phyloP scores from a whole-genome alignment of 2,888 invertebrate genomes.

The Hipparchia semele region DNA sequence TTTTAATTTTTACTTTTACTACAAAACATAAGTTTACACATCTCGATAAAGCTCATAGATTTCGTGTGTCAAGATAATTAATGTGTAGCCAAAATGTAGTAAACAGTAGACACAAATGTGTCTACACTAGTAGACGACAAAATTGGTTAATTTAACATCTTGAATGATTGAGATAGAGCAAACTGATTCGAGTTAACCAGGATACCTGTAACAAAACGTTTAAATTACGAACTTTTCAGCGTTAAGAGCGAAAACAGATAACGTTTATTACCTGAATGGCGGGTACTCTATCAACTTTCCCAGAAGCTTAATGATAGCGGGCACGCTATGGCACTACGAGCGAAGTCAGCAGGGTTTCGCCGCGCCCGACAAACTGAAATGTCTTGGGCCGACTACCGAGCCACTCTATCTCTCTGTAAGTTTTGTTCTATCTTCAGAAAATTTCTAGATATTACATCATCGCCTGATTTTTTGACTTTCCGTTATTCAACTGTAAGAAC shows the following conservation, averaged over 20 bases:
- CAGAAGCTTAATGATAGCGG: constrained; percentile 89
- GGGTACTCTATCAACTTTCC: constrained; percentile 97
- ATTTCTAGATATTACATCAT: not conserved
- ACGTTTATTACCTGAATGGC: constrained; percentile 96
- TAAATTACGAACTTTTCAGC: constrained; percentile 80
- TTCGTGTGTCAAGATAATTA: no score
- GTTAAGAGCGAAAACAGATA: constrained; percentile 88
- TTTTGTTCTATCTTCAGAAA: constrained; percentile 3
- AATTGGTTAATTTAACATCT: no score
- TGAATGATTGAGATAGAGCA: no score
- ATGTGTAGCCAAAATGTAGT: no score
- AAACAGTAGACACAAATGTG: not conserved
- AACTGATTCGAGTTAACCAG: not conserved
- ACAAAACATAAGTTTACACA: no score
- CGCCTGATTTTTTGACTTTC: not conserved
- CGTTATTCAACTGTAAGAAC: not conserved
- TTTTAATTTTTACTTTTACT: no score
- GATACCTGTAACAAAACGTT: not conserved
- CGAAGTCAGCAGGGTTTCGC: constrained; percentile 90
- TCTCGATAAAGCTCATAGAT: no score
- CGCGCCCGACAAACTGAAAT: constrained; percentile 92
- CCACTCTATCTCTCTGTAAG: constrained; percentile 91
- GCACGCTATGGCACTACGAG: constrained; percentile 94
- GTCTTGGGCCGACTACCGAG: constrained; percentile 95
- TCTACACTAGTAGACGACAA: not conserved